phyloP scores from a whole-genome alignment of 2,888 invertebrate genomes.

The Iselma pallidipennis region DNA sequence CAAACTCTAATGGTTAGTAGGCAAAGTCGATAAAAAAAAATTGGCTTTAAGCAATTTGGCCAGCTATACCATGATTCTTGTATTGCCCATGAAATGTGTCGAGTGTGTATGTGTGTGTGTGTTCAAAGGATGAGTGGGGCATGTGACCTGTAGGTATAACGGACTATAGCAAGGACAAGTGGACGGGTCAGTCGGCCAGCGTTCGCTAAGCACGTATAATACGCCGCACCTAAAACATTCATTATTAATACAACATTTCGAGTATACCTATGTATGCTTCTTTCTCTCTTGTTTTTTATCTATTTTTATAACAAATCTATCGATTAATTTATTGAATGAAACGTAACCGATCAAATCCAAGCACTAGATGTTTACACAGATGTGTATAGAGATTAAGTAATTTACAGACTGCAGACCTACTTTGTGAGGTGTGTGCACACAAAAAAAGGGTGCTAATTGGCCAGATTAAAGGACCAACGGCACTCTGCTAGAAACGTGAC shows the following conservation, averaged over 20 bases:
- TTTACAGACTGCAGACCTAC: not conserved
- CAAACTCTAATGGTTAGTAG: not conserved
- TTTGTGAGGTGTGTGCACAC: not conserved
- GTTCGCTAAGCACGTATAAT: constrained; percentile 16
- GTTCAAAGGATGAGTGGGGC: constrained; percentile 2
- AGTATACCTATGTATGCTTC: too few relatives aligned
- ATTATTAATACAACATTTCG: constrained; percentile 3
- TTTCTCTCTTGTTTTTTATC: not conserved
- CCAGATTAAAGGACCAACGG: not conserved
- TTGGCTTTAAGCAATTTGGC: not conserved
- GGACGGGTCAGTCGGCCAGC: constrained; percentile 53
- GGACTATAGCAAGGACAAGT: constrained; percentile 49
- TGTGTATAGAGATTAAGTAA: not conserved
- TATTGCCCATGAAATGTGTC: not conserved
- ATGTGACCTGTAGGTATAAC: constrained; percentile 44
- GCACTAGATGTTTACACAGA: not conserved
- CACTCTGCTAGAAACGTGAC: not conserved
- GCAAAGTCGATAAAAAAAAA: not conserved
- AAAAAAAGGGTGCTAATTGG: not conserved
- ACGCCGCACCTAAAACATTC: constrained; percentile 1
- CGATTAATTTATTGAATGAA: not conserved
- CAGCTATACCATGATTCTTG: not conserved
- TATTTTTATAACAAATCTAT: not conserved
- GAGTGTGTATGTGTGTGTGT: not conserved
- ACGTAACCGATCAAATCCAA: not conserved